Percentiles rank a stretch among this genome's conserved stretches.
phyloP scores from a whole-genome alignment of 2,888 invertebrate genomes.

The Hirudinaria manillensis region DNA sequence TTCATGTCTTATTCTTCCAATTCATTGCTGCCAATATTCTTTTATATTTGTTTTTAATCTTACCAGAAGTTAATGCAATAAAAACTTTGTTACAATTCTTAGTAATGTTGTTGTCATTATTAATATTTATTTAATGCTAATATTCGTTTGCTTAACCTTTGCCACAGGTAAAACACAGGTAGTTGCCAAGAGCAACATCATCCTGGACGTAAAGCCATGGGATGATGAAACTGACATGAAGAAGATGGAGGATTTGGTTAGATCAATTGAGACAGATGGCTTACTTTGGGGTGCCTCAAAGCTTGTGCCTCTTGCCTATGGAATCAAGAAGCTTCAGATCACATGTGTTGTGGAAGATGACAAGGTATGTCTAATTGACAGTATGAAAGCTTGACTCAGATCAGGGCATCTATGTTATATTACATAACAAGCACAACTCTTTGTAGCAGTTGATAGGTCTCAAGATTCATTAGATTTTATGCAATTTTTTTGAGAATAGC shows the following conservation, averaged over 20 bases:
- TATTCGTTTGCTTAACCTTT: too few relatives aligned
- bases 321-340: constrained; percentile 89
- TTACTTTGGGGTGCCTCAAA: constrained; percentile 83
- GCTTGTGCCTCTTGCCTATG: constrained; percentile 87
- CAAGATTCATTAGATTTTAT: too few relatives aligned
- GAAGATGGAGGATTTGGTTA: constrained; percentile 65
- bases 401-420: constrained; percentile 26
- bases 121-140: too few relatives aligned
- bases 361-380: constrained; percentile 62
- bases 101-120: too few relatives aligned
- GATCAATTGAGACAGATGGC: constrained; percentile 75
- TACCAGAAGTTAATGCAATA: too few relatives aligned
- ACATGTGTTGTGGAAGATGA: constrained; percentile 93
- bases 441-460: not conserved
- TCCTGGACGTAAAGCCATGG: constrained; percentile 96
- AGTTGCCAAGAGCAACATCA: constrained; percentile 89
- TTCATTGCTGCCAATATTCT: too few relatives aligned
- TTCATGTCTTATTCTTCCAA: too few relatives aligned
- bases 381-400: too few relatives aligned
- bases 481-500: too few relatives aligned
- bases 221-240: constrained; percentile 93
- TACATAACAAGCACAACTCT: not conserved
- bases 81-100: too few relatives aligned
- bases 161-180: constrained; percentile 60
- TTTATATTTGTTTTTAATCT: not conserved